Evolutionary conservation across 1,140 invertebrate genomes (phyloP).

Genomic region (Caenorhabditis latens): DNA sequence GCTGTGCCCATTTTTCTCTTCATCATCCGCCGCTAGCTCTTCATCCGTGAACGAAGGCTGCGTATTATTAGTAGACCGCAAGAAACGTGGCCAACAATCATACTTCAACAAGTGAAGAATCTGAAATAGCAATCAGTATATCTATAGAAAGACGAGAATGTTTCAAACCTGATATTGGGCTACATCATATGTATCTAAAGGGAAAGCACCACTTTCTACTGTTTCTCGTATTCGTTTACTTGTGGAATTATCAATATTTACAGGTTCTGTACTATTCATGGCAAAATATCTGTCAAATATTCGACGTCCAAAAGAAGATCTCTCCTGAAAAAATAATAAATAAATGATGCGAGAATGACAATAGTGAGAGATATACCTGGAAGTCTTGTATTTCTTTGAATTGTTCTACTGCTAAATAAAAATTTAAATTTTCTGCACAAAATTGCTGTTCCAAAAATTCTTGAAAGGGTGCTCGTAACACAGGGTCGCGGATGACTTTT

Average conservation of each 20-base stretch:
- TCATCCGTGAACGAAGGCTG: constrained; percentile 67
- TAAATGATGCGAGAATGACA: background rate
- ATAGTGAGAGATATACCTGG: background rate
- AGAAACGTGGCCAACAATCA: constrained; percentile 76
- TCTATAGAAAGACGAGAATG: background rate
- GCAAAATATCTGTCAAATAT: constrained; percentile 77
- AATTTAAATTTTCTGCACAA: constrained; percentile 76
- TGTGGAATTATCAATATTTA: constrained; percentile 77
- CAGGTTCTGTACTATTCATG: constrained; percentile 74
- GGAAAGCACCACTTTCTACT: constrained; percentile 69
- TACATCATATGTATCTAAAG: constrained; percentile 73
- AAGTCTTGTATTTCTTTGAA: constrained; percentile 69
- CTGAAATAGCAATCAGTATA: constrained; percentile 60
- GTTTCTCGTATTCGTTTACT: constrained; percentile 72
- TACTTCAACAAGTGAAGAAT: constrained; percentile 77
- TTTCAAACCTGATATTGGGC: constrained; percentile 74
- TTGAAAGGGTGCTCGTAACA: constrained; percentile 63
- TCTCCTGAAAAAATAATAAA: constrained; percentile 59
- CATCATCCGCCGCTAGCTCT: constrained; percentile 63
- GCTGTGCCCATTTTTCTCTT: constrained; percentile 53
- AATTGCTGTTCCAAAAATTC: constrained; percentile 76
- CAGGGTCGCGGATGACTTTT: constrained; percentile 59
- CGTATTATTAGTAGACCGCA: constrained; percentile 72
- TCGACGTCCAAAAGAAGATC: constrained; percentile 67
- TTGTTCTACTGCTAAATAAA: constrained; percentile 76